A percentile compares a stretch with the other conserved stretches of the same genome.
Conservation (phyloP, 2,888 invertebrate species). For the Yponomeuta sedellus region DNA sequence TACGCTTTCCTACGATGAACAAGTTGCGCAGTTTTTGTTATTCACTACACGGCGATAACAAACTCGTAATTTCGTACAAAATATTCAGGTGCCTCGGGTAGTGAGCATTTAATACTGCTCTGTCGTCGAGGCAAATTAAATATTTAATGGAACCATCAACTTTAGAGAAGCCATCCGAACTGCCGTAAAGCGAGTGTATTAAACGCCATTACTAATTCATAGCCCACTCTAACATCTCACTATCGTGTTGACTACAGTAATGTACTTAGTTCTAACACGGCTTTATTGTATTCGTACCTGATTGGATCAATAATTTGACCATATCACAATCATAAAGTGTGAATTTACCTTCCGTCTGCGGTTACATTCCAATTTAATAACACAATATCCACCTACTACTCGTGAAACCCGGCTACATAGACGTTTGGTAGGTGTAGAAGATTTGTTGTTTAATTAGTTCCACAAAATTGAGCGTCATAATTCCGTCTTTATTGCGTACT, state of each 20-base stretch:
- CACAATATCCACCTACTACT: background rate
- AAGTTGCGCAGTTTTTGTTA: background rate
- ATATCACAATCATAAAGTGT: background rate
- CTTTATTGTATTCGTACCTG: background rate
- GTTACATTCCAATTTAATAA: background rate
- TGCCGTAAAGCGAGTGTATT: conserved; percentile 52
- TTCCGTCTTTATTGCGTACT: conserved; percentile 60
- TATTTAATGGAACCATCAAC: conserved; percentile 47
- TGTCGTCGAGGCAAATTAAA: conserved; percentile 37
- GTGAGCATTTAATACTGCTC: conserved; percentile 22
- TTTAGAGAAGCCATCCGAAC: conserved; percentile 39
- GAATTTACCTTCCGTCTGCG: background rate
- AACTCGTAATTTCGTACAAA: conserved; percentile 16
- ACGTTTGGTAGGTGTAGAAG: background rate
- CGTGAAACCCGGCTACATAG: background rate
- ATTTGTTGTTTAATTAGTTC: conserved; percentile 15
- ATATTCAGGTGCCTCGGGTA: conserved; percentile 18
- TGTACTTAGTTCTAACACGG: conserved; percentile 47
- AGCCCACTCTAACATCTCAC: conserved; percentile 55
- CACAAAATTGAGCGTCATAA: conserved; percentile 39
- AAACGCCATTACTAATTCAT: conserved; percentile 61
- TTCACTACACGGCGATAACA: background rate
- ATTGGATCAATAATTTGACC: background rate
- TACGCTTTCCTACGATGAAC: background rate
- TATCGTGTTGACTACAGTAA: conserved; percentile 61